Evolutionary conservation across 2,888 invertebrate genomes (phyloP), one percentile per base, ranked within the genome.

Genomic region (Chaetogeoica ovagalla): DNA sequence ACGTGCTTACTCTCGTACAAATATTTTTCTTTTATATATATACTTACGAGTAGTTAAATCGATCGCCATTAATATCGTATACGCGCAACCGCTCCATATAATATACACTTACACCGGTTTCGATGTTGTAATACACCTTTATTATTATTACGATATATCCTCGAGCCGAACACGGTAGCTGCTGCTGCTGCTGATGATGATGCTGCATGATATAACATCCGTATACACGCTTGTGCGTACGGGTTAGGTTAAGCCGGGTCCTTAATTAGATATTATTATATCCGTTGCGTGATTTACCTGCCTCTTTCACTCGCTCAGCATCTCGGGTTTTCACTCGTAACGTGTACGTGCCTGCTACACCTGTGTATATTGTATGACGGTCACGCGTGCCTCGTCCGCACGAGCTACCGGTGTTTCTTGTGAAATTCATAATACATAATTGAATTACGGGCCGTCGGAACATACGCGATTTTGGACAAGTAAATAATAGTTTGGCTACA

Each of bases 101-200:
- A n/a, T n/a, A n/a, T 39, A 19, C 9, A n/a, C 37, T 4, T 39
- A 65, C 11, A n/a, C 65, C 65, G 9, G 17, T 39, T 52, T 17
- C 52, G 15, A 13, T 30, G 30, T 4, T n/a, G 39, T 60, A 39
- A 48, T 3, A 11, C 13, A 13, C 48, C 8, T 19, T 39, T 55
- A 43, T 30, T 30, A 30, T 30, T 30, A 30, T 30, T 30, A 30
- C n/a, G n/a, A n/a, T 17, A 62, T 63, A 63, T 79, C 77, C 70
- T 70, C 70, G 69, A 79, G 70, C 70, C 77, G 39, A 79, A 79
- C 77, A 63, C 77, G 77, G 77, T 79, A 79, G 77, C 77, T 0
- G 77, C 63, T 0, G 48, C 17, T 9, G 30, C 23, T 30, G 30
- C 30, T 30, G 30, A 1, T 30, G 30, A 1, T 30, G 30, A 1